Evolutionary conservation across 2,888 invertebrate genomes (phyloP), one percentile per base, ranked within the genome.

Genomic region (Sminthurides aquaticus): DNA sequence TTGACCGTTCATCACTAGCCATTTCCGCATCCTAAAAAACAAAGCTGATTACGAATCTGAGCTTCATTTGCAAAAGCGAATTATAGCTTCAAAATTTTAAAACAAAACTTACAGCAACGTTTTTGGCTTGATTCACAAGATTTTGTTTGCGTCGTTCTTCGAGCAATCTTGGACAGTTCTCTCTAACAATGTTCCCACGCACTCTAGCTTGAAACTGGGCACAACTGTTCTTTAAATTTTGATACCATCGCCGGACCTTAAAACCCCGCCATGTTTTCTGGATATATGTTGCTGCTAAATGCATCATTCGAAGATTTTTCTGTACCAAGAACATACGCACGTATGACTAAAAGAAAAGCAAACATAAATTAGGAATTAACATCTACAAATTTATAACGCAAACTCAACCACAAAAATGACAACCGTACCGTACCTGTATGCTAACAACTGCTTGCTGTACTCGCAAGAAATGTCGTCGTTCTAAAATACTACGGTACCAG

Each of bases 401-500:
- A 52, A 8, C 20, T 52, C 1, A 52, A n/a, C 25, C 15, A 26
- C 1, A 22, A 56, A 25, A 24, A 22, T 56, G 25, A 25, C n/a
- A 60, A 34, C n/a, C 26, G 8, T 25, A 25, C 11, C 25, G 56
- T 70, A 82, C 83, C 80, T 84, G 94, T 77, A 95, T 84, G 66
- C 86, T 84, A 52, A 90, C 80, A 1, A 88, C 86, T 18, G 91
- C 89, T 62, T 85, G 83, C 69, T 86, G 84, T 67, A 91, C 79
- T 65, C 86, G 83, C 1, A 91, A 79, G 80, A 90, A 96, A 69
- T 88, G 84, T 68, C 89, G 82, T 66, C 92, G 81, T 76, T 90
- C 90, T 54, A 91, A 80, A 75, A 88, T 86, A 0, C 90, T 87
- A 49, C 92, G 83, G 79, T 91, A 90, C 93, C 93, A 94, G 69